These are phyloP conservation scores for Chelonia mydas DNA, from an alignment of 2,797 vertebrate genomes.

Conservation along the genomic window DNA sequence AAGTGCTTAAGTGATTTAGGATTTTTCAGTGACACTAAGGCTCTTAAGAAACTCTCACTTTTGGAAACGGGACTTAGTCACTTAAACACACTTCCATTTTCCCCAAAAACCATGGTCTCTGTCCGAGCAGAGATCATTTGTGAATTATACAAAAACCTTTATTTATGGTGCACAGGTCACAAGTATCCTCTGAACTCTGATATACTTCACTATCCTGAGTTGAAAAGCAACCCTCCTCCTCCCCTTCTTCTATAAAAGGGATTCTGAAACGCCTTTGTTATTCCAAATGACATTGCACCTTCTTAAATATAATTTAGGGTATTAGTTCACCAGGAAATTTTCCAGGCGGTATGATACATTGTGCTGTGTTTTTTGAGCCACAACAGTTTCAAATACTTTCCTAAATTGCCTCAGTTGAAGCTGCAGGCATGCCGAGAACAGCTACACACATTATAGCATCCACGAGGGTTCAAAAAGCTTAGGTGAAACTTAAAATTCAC, in stretches of 20 bases:
- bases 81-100: not conserved
- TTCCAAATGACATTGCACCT: not conserved
- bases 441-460: not conserved
- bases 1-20: not conserved
- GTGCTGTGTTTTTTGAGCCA: not conserved
- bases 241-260: not conserved
- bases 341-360: not conserved
- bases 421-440: not conserved
- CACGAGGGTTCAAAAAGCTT: not conserved
- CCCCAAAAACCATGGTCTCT: not conserved
- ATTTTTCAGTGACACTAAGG: not conserved
- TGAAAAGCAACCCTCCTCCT: not conserved
- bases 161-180: not conserved
- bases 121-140: not conserved
- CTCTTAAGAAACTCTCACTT: rapidly evolving
- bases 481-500: slow-evolving; percentile 1
- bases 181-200: not conserved
- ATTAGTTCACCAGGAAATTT: not conserved
- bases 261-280: not conserved
- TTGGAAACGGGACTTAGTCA: not conserved
- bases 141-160: not conserved
- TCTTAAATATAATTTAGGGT: not conserved
- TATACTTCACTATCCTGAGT: not conserved
- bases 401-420: not conserved
- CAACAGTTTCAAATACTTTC: not conserved